Conservation (phyloP, 2,888 invertebrate species). For the Aspidapion aeneum region DNA sequence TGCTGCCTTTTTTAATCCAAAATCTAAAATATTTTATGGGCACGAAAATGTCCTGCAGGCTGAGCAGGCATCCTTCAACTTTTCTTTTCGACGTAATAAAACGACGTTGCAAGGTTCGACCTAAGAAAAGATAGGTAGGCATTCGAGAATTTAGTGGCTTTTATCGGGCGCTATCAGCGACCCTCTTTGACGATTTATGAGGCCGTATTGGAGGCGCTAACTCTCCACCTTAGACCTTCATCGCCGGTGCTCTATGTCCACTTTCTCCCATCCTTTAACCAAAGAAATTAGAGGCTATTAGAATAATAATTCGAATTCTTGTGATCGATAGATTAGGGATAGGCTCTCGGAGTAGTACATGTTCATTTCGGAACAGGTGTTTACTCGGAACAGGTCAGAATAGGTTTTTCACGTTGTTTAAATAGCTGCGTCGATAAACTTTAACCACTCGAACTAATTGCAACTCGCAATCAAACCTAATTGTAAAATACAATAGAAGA, state of each 20-base stretch:
- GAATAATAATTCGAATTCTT: neutral
- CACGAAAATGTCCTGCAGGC: too few species aligned
- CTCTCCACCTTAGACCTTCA: conserved; percentile 20
- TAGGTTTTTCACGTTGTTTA: too few species aligned
- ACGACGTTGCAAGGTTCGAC: neutral
- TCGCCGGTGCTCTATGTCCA: neutral
- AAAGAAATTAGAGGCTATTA: neutral
- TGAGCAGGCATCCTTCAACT: neutral
- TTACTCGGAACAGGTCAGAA: too few species aligned
- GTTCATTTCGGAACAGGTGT: too few species aligned
- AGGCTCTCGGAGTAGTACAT: too few species aligned
- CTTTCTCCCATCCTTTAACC: neutral
- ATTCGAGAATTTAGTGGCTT: conserved; percentile 23
- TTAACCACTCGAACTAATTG: too few species aligned
- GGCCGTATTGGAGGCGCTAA: conserved; percentile 16
- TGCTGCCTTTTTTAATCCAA: too few species aligned
- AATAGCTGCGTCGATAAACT: too few species aligned
- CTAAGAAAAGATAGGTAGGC: conserved; percentile 12
- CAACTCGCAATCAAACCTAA: too few species aligned
- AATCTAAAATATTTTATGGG: too few species aligned
- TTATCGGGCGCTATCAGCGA: conserved; percentile 19
- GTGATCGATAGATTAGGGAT: too few species aligned
- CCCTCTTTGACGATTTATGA: conserved; percentile 15
- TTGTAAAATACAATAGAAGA: too few species aligned
- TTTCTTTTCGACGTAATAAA: neutral